phyloP scores from a whole-genome alignment of 2,888 invertebrate species.

The Noctua comes region DNA sequence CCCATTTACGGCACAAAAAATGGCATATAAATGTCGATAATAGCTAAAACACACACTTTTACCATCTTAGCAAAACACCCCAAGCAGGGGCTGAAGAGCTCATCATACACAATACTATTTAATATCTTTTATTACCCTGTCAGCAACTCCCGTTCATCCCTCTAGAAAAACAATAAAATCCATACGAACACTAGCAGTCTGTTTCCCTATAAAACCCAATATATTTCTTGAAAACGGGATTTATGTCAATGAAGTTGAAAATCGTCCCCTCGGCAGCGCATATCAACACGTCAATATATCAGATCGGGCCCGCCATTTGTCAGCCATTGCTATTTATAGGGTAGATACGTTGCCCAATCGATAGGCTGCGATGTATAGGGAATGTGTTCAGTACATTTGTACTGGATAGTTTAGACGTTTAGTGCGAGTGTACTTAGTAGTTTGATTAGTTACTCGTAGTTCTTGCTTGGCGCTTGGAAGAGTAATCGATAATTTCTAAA shows the following conservation, averaged over 20 bases:
- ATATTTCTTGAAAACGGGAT: conserved; percentile 73
- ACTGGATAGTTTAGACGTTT: conserved; percentile 41
- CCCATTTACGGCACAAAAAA: not conserved
- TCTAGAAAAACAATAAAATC: conserved; percentile 67
- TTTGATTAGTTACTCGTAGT: not conserved
- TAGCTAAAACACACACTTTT: conserved; percentile 13
- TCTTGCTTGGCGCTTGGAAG: not conserved
- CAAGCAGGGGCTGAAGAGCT: conserved; percentile 25
- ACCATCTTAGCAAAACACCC: conserved; percentile 5
- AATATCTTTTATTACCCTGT: conserved; percentile 55
- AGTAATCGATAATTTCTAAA: not conserved
- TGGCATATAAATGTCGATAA: not conserved
- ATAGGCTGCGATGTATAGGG: conserved; percentile 55
- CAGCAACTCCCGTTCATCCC: conserved; percentile 52
- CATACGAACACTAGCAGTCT: conserved; percentile 66
- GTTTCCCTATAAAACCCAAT: conserved; percentile 69
- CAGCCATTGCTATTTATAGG: conserved; percentile 77
- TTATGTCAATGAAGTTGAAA: conserved; percentile 76
- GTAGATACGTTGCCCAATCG: conserved; percentile 70
- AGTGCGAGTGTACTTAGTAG: conserved; percentile 12
- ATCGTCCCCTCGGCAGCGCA: conserved; percentile 75
- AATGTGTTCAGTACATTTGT: conserved; percentile 56
- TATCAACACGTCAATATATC: conserved; percentile 82
- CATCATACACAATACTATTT: conserved; percentile 55
- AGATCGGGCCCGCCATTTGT: conserved; percentile 79